phyloP scores from a whole-genome alignment of 2,888 invertebrate genomes.

The Boloria selene region DNA sequence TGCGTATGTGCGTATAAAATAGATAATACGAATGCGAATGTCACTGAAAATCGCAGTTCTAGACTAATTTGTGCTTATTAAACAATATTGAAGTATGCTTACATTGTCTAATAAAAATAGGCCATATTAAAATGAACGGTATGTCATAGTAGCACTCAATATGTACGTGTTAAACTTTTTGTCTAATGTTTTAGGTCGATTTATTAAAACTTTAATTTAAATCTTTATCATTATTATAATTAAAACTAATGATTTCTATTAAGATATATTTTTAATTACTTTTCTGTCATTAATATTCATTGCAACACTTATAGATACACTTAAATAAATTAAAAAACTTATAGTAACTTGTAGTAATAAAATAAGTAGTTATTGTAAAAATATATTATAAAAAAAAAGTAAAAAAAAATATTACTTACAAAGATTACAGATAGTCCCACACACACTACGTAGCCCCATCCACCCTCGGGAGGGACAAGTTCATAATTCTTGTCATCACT shows the following conservation, averaged over 20 bases:
- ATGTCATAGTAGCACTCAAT: conserved; percentile 1
- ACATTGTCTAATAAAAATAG: conserved; percentile 16
- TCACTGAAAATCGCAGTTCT: not conserved
- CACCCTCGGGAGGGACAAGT: conserved; percentile 84
- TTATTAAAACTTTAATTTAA: conserved; percentile 1
- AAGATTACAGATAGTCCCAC: conserved; percentile 85
- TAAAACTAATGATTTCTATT: not conserved
- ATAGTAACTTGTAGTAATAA: too few relatives aligned
- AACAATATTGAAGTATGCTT: conserved; percentile 9
- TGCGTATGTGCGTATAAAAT: too few relatives aligned
- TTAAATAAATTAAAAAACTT: too few relatives aligned
- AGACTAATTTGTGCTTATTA: conserved; percentile 8
- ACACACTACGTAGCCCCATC: conserved; percentile 88
- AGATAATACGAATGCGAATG: not conserved
- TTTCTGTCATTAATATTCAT: not conserved
- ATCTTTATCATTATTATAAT: not conserved
- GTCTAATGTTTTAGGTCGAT: not conserved
- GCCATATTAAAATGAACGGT: not conserved
- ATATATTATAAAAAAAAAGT: too few relatives aligned
- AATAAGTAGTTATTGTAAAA: too few relatives aligned
- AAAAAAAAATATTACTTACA: conserved; percentile 74
- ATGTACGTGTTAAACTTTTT: conserved; percentile 13
- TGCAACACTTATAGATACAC: too few relatives aligned
- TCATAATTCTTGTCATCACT: conserved; percentile 66
- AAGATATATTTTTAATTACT: not conserved